These are phyloP conservation scores for Lepidocyrtinus sp. DNA, from an alignment of 2,888 invertebrate genomes.

Conservation along the genomic window DNA sequence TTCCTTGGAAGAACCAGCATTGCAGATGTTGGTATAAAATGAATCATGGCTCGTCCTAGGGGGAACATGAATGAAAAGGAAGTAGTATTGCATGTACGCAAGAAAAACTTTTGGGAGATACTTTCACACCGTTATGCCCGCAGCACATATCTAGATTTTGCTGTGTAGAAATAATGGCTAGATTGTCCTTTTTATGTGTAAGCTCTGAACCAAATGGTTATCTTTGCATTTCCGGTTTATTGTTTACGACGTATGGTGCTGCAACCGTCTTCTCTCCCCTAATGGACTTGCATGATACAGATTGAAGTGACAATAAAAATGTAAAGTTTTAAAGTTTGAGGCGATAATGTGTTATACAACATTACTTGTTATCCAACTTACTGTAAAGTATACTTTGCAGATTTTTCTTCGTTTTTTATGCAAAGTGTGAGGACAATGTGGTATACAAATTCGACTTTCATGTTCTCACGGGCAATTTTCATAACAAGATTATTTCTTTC, in stretches of 20 bases:
- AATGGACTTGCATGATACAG: background rate
- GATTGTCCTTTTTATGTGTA: no score
- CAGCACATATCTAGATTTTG: background rate
- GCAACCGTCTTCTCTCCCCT: background rate
- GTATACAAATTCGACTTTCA: no score
- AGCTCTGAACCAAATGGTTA: background rate
- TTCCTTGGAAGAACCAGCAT: constrained; percentile 22
- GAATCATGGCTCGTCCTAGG: constrained; percentile 35
- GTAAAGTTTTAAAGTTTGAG: no score
- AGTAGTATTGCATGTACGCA: constrained; percentile 25
- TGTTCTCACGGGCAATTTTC: no score
- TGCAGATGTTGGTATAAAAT: constrained; percentile 37
- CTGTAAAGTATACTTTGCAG: no score
- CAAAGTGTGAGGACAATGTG: no score
- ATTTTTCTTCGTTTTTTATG: no score
- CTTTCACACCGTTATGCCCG: background rate
- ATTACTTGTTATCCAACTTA: no score
- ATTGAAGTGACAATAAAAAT: background rate
- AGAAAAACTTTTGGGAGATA: background rate
- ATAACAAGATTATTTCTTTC: no score
- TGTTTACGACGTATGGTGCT: no score
- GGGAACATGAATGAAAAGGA: constrained; percentile 31
- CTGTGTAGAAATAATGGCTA: background rate
- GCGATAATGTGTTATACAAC: no score
- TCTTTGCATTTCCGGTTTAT: background rate